Evolutionary conservation across 1,140 invertebrate species (phyloP), one percentile per base, ranked within the genome.

Genomic region (Drosophila trapezifrons): DNA sequence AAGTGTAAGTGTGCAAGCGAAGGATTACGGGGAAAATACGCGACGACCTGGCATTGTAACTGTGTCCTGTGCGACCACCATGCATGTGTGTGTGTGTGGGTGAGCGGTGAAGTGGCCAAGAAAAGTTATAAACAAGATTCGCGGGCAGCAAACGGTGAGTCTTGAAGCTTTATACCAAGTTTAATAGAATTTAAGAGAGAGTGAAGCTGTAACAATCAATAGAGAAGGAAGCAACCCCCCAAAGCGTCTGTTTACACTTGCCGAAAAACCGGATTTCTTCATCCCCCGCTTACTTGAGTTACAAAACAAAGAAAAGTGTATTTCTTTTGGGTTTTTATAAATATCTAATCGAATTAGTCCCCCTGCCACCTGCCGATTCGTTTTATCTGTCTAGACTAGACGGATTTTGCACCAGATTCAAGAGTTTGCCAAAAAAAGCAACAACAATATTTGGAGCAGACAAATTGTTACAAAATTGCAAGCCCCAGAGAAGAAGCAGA

Each of bases 381-480:
- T 37, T n/a, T 65, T 32, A 46, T 43, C 46, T 38, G 62, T 67
- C 62, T 66, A 37, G 32, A 37, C 8, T 54, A 56, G 60, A 64
- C 43, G 18, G 60, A 67, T 66, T 67, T 20, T 40, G 60, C n/a
- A 66, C 63, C 66, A 60, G 63, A 67, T 66, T 64, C 25, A 29
- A 43, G 37, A 22, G n/a, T 27, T 71, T 54, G 52, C 54, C 54
- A 72, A 71, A 71, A 70, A 71, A 58, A 54, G 54, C 45, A 45
- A 27, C 38, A 56, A 46, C 49, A 25, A 46, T 55, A 71, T 66
- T 67, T 64, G 62, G 67, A 71, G 69, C 69, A 72, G 69, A 72
- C 80, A 83, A 83, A 80, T 71, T 84, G 76, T 84, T 84, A 83
- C 80, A 84, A 83, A 83, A 76, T 80, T 76, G 80, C 72, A 65